These are phyloP conservation scores for Incurvaria masculella DNA, from an alignment of 2,888 invertebrate genomes.

Conservation along the genomic window DNA sequence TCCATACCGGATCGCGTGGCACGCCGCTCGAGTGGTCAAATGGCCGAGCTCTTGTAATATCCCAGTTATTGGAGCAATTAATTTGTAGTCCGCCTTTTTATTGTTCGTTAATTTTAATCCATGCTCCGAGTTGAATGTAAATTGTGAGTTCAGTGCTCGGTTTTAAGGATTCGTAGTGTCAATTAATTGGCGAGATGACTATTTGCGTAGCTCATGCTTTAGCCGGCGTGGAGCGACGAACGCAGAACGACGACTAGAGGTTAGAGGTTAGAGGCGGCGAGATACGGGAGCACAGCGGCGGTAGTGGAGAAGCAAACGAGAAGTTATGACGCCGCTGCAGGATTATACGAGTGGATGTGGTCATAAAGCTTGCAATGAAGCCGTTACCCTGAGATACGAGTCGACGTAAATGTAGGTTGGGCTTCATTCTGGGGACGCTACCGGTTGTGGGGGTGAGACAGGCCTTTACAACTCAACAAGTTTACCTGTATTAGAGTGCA, in stretches of 20 bases:
- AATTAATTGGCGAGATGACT: too few species aligned
- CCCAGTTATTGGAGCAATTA: neutral
- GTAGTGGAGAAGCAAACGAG: conserved; percentile 50
- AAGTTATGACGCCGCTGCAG: conserved; percentile 52
- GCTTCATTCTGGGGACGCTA: too few species aligned
- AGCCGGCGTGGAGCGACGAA: too few species aligned
- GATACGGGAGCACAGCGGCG: neutral
- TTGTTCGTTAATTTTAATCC: neutral
- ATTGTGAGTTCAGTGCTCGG: too few species aligned
- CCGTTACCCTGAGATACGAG: conserved; percentile 56
- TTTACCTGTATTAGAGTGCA: too few species aligned
- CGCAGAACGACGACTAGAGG: too few species aligned
- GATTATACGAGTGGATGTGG: conserved; percentile 58
- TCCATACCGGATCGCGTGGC: neutral
- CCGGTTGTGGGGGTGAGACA: too few species aligned
- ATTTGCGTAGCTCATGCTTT: too few species aligned
- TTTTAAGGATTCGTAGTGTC: too few species aligned
- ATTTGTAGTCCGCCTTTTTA: neutral
- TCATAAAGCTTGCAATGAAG: conserved; percentile 58
- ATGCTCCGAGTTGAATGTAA: neutral
- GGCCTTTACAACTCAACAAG: too few species aligned
- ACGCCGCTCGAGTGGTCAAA: neutral
- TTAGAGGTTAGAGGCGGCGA: neutral
- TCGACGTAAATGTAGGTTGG: conserved; percentile 55
- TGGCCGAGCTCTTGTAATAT: neutral